Base-by-base conservation (phyloP, 2,113 vertebrate species). In the Xiphorhynchus elegans region DNA sequence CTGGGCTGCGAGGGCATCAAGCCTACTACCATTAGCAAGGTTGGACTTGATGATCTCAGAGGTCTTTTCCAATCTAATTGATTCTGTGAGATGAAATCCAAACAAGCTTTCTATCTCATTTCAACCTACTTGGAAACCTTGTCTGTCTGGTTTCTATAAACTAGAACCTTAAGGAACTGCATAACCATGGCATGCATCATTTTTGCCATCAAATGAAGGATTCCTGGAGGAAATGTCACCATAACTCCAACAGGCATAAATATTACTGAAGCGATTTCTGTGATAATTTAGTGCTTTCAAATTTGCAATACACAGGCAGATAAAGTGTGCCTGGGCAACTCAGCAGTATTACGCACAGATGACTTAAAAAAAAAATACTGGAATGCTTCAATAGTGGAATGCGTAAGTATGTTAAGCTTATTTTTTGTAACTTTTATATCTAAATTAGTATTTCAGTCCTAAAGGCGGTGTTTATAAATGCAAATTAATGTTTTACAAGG, bases 341-440 rank as follows among this genome's bases (percentile, higher is more conserved):
- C 25, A 13, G 26, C 11, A 23, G 39, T 83, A 69, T 73, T 28
- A 81, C 78, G 11, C 68, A 67, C 13, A 91, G 24, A 42, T 59
- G 2, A 59, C 17, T 52, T 60, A 17, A 33, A 37, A 49, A 58
- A 31, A 10, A 23, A 9, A 3, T 3, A 49, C 5, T 0, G 0
- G 31, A 82, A 58, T 44, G 21, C 26, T 69, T 60, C 44, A 79
- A 5, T 1, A 72, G 18, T 16, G 35, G 17, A 29, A 88, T 40
- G 29, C 21, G 13, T 4, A 3, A 73, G 8, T 21, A 24, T 0
- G 1, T 63, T 60, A 53, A 64, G 14, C 31, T 40, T 80, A 7
- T 39, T 29, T 80, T 50, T 80, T 87, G 10, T 47, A 80, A 46
- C 24, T 68, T 76, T 37, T 35, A 10, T 21, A 49, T 4, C 33